phyloP scores from a whole-genome alignment of 2,888 invertebrate genomes.

The Drosophila acutilabella region DNA sequence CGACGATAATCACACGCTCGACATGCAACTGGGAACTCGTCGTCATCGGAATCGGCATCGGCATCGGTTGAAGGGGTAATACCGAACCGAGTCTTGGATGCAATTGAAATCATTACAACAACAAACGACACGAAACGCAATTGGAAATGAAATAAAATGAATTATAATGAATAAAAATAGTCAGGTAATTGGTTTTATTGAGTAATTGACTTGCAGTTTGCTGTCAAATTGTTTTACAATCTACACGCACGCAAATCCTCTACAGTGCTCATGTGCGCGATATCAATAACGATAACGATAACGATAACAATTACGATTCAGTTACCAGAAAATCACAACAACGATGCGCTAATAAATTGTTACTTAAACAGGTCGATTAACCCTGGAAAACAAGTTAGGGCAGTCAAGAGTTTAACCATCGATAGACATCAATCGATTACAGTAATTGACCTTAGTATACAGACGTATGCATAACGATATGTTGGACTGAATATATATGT shows the following conservation, averaged over 20 bases:
- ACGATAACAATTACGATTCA: constrained; percentile 4
- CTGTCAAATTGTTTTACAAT: constrained; percentile 78
- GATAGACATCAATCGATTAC: neutral
- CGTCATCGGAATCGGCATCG: neutral
- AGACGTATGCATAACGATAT: too few species aligned
- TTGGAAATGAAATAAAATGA: constrained; percentile 80
- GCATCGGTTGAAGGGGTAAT: constrained; percentile 40
- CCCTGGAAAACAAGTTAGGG: neutral
- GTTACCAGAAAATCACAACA: neutral
- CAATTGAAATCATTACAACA: constrained; percentile 79
- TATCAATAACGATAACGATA: constrained; percentile 20
- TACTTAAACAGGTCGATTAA: neutral
- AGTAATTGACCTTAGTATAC: too few species aligned
- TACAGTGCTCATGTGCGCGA: constrained; percentile 14
- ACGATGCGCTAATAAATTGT: neutral
- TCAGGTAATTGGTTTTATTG: constrained; percentile 81
- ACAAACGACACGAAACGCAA: constrained; percentile 79
- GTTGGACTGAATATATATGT: too few species aligned
- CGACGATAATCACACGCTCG: constrained; percentile 75
- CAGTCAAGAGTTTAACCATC: neutral
- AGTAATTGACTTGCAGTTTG: constrained; percentile 78
- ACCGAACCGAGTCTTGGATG: constrained; percentile 47
- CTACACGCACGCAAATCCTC: constrained; percentile 58
- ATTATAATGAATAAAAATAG: constrained; percentile 81
- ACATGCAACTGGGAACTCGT: constrained; percentile 61